These are phyloP conservation scores for Amphipoea lucens DNA, from an alignment of 2,888 invertebrate genomes.

Conservation along the genomic window DNA sequence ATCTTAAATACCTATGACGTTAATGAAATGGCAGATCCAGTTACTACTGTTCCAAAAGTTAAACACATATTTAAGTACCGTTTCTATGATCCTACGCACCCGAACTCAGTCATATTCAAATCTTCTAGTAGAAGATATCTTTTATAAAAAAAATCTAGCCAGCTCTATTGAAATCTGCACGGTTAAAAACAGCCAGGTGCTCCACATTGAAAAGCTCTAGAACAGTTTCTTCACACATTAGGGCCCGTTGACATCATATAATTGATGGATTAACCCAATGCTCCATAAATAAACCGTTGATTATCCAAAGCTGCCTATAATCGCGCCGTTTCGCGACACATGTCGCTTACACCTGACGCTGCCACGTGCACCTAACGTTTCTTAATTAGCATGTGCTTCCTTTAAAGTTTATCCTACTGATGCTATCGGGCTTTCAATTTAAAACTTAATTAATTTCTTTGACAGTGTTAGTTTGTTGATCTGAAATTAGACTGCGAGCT, in stretches of 20 bases:
- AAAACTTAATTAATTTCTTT: slow-evolving; percentile 17
- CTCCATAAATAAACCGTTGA: slow-evolving; percentile 20
- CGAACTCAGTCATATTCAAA: not conserved
- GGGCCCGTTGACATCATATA: slow-evolving; percentile 10
- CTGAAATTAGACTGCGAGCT: not conserved
- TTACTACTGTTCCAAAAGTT: slow-evolving; percentile 1
- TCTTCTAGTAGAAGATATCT: not conserved
- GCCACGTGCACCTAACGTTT: slow-evolving; percentile 70
- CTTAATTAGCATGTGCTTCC: slow-evolving; percentile 65
- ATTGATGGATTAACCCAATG: slow-evolving; percentile 26
- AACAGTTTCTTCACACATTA: slow-evolving; percentile 20
- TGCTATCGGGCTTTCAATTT: slow-evolving; percentile 8
- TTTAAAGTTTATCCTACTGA: slow-evolving; percentile 29
- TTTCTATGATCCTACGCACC: not conserved
- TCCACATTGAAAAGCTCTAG: not conserved
- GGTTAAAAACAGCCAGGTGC: slow-evolving; percentile 8
- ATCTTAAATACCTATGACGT: slow-evolving; percentile 35
- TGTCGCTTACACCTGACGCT: slow-evolving; percentile 83
- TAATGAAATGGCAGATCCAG: slow-evolving; percentile 16
- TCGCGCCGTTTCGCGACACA: slow-evolving; percentile 77
- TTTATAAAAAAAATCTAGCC: not conserved
- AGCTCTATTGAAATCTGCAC: not conserved
- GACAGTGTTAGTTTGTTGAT: not conserved
- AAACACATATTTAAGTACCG: not conserved
- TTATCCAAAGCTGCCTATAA: slow-evolving; percentile 41